Evolutionary conservation across 2,888 invertebrate species (phyloP).

Genomic region (Sphinx pinastri): DNA sequence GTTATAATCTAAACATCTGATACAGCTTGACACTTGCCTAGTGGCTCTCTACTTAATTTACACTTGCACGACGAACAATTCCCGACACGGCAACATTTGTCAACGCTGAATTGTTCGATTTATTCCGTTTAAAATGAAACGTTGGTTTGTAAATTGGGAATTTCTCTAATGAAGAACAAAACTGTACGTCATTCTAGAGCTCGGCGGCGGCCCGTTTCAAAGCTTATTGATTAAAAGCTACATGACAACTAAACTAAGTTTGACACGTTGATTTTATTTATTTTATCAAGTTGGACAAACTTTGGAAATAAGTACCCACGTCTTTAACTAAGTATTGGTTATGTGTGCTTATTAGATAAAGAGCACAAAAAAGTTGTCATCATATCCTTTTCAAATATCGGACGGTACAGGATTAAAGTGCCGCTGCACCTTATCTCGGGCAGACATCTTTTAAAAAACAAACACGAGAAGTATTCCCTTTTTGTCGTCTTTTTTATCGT

Average conservation of each 20-base stretch:
- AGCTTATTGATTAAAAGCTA: constrained; percentile 21
- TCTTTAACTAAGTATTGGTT: constrained; percentile 65
- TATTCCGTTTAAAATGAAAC: constrained; percentile 11
- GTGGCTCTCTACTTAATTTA: constrained; percentile 5
- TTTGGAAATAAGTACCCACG: constrained; percentile 44
- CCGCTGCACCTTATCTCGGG: constrained; percentile 79
- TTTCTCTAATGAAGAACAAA: constrained; percentile 8
- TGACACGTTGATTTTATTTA: constrained; percentile 41
- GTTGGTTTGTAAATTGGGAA: neutral
- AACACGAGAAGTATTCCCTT: constrained; percentile 80
- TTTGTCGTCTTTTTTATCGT: constrained; percentile 82
- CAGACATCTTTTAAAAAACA: constrained; percentile 85
- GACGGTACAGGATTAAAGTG: constrained; percentile 81
- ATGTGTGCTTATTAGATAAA: constrained; percentile 79
- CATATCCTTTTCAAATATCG: constrained; percentile 84
- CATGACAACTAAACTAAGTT: constrained; percentile 20
- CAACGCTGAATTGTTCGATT: neutral
- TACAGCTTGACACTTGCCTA: constrained; percentile 22
- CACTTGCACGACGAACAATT: constrained; percentile 6
- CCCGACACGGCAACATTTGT: constrained; percentile 7
- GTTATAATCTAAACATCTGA: constrained; percentile 24
- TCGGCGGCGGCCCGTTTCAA: constrained; percentile 3
- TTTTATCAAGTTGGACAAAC: constrained; percentile 50
- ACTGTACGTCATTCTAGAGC: neutral
- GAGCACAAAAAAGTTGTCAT: constrained; percentile 80